Evolutionary conservation across 37 sponge, comb jelly and placozoan species (phyloP).

Genomic region (Chondrilla cf. caribensis): DNA sequence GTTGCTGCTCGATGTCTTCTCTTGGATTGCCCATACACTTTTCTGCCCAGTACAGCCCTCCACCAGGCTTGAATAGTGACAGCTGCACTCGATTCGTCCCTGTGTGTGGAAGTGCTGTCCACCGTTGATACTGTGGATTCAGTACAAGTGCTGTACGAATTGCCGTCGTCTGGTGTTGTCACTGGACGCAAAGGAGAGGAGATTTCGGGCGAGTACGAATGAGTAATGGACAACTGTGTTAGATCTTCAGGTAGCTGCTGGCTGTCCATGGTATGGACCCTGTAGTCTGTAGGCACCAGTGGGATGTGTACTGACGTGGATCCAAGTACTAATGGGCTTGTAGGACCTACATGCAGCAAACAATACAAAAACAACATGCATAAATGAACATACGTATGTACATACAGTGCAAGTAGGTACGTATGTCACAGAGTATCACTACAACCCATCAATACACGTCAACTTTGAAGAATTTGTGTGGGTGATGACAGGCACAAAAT

Average conservation of each 20-base stretch:
- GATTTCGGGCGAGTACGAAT: background rate
- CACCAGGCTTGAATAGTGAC: slow-evolving; percentile 24
- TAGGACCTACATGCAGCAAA: background rate
- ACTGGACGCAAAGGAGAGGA: background rate
- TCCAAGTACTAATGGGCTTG: background rate
- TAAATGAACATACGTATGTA: too few relatives aligned
- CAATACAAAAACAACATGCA: too few relatives aligned
- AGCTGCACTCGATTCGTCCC: background rate
- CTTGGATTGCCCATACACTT: background rate
- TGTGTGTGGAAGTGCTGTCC: too few relatives aligned
- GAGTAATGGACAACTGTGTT: background rate
- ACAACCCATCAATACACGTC: too few relatives aligned
- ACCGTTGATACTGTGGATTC: background rate
- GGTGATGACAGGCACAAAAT: too few relatives aligned
- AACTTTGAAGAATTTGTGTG: too few relatives aligned
- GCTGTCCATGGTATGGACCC: background rate
- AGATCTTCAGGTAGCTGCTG: background rate
- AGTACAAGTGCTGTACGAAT: background rate
- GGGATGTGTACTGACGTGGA: slow-evolving; percentile 1
- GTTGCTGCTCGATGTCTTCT: slow-evolving; percentile 31
- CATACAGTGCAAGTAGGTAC: too few relatives aligned
- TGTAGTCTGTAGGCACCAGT: background rate
- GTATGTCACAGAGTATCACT: too few relatives aligned
- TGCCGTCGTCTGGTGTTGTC: background rate
- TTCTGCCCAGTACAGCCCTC: slow-evolving; percentile 21